Percentiles rank a stretch among this genome's conserved stretches.
phyloP scores from a whole-genome alignment of 2,888 invertebrate genomes.

The Muschampia plurimacula region DNA sequence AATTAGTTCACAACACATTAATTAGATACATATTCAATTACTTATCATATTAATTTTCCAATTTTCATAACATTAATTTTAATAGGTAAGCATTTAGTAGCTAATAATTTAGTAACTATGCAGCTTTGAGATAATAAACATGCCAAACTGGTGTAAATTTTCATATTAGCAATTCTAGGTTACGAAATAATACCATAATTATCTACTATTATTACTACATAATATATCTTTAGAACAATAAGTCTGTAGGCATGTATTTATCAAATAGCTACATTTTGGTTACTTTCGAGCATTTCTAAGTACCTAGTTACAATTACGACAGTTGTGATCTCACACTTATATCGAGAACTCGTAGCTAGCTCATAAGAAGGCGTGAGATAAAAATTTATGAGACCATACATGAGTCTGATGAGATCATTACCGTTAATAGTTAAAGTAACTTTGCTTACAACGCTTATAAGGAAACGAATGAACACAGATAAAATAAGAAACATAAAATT shows the following conservation, averaged over 20 bases:
- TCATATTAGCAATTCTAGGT: not conserved
- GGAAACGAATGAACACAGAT: not conserved
- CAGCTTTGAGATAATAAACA: not conserved
- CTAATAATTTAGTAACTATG: not conserved
- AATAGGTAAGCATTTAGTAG: not conserved
- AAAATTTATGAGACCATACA: conserved; percentile 3
- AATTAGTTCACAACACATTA: not conserved
- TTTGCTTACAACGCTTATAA: not conserved
- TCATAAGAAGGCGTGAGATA: conserved; percentile 1
- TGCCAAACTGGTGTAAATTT: not conserved
- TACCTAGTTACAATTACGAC: not conserved
- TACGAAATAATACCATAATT: not conserved
- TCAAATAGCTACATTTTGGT: not conserved
- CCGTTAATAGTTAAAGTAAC: conserved; percentile 3
- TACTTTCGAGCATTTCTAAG: not conserved
- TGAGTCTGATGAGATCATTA: not conserved
- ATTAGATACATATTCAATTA: not conserved
- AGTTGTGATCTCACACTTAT: not conserved
- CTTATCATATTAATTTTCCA: not conserved
- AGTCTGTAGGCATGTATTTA: not conserved
- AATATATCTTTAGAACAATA: not conserved
- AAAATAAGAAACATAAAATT: not conserved
- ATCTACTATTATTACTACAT: not conserved
- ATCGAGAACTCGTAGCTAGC: conserved; percentile 3
- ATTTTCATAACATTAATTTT: conserved; percentile 1